Base-by-base conservation (phyloP, 2,113 vertebrate genomes). In the Manacus vitellinus region DNA sequence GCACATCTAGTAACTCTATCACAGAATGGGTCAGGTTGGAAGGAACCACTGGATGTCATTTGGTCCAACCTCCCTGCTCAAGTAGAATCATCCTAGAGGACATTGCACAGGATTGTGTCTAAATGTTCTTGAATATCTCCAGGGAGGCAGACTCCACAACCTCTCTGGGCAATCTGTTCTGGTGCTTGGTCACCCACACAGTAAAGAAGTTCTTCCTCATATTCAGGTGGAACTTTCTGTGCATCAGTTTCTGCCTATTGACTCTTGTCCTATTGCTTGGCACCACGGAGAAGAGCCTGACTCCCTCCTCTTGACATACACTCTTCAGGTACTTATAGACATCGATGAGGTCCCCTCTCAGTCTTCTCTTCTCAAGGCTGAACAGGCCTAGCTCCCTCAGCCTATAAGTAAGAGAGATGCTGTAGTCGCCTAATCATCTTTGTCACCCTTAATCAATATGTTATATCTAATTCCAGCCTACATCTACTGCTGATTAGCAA, bases 131-230 rank as follows among this genome's bases (percentile, higher is more conserved):
- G 7, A 82, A 24, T 46, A 44, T 59, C 8, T 59, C 44, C 52
- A n/a, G 8, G 37, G 10, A 52, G 5, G 18, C 19, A 59, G 7
- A 30, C 4, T 59, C 19, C 23, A 49, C 27, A 18, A n/a, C 33
- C 51, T 21, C 27, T 81, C 23, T 37, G 18, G 47, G 7, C 9
- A 67, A 14, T 13, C 39, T 18, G 8, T 52, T 52, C 8, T 16
- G 24, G 7, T 21, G 15, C 0, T 1, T 1, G 0, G n/a, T 39
- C 20, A n/a, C 37, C 4, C 6, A 33, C 28, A 54, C 12, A 30
- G 39, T 5, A n/a, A 39, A 61, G 80, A 39, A 41, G 27, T 41
- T 25, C 13, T 67, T 81, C 12, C 39, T 61, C 27, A 15, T 23
- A 52, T 37, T 89, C 12, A 44, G 8, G 15, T 37, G 18, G 39